Evolutionary conservation across 2,888 invertebrate genomes (phyloP), one percentile per base, ranked within the genome.

Genomic region (Craniophora ligustri): DNA sequence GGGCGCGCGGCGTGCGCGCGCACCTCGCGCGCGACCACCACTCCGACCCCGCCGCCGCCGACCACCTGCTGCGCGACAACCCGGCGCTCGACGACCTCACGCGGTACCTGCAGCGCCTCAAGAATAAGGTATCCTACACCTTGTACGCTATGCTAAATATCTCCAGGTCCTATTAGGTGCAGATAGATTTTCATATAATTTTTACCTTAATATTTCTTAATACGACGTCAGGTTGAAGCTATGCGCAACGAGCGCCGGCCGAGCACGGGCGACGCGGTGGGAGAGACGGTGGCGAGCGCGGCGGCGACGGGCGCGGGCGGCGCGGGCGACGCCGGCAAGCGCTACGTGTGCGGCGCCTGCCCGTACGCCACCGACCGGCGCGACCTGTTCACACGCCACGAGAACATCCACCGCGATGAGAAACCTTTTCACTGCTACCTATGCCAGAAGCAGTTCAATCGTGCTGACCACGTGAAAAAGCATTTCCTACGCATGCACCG

Each of bases 391-490:
- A 98, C 98, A 31, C 95, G 98, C 26, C 98, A 98, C 87, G 98
- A 98, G 90, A 98, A 98, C 86, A 98, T 98, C 66, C 98, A 98
- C 84, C 95, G 98, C 74, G 98, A 98, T 84, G 98, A 98, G 84
- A 98, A 98, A 84, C 98, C 98, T 5, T 98, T 98, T 85, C 97
- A 98, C 84, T 98, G 98, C 87, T 98, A 98, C 85, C 96, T 98
- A 23, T 98, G 98, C 84, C 96, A 96, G 84, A 98, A 98, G 88
- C 97, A 98, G 86, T 98, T 98, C 92, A 98, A 98, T 88, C 95
- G 98, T 44, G 98, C 98, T 30, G 98, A 98, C 88, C 98, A 98
- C 85, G 98, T 98, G 36, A 98, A 98, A 89, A 98, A 98, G 81
- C 98, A 98, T 87, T 98, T 98, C 80, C 92, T 98, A 68, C 94